phyloP scores from a whole-genome alignment of 1,140 invertebrate genomes.

The Ooceraea biroi region DNA sequence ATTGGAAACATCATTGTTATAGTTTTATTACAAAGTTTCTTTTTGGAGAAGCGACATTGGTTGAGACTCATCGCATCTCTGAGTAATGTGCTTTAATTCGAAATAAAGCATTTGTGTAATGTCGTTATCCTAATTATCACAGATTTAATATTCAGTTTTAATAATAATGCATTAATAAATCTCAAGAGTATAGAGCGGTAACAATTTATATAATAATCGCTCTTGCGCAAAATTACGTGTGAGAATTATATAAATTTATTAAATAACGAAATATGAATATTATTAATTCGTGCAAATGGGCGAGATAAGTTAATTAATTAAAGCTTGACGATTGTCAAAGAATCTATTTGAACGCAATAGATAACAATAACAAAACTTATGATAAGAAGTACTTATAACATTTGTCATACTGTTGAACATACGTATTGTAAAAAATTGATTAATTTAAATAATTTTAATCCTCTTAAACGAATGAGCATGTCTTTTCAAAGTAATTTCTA shows the following conservation, averaged over 20 bases:
- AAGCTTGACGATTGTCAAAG: background rate
- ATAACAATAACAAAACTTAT: background rate
- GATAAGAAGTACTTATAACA: background rate
- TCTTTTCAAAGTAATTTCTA: background rate
- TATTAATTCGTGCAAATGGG: background rate
- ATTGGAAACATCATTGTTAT: background rate
- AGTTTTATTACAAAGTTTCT: background rate
- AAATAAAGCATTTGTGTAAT: background rate
- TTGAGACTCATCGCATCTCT: background rate
- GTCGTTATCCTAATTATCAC: background rate
- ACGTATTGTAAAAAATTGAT: background rate
- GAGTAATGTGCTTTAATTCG: background rate
- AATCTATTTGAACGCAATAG: background rate
- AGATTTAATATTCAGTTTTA: background rate
- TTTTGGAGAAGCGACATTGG: background rate
- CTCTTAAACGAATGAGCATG: background rate
- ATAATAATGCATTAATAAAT: background rate
- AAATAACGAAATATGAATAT: constrained; percentile 5
- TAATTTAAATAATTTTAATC: background rate
- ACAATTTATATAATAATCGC: background rate
- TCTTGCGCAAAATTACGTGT: background rate
- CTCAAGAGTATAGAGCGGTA: background rate
- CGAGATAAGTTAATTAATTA: background rate
- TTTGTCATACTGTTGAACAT: background rate
- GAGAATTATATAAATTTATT: constrained; percentile 1